These are phyloP conservation scores for rabbit (Oryctolagus cuniculus) DNA, from an alignment of 2,113 vertebrate species.

Conservation along the genomic window DNA sequence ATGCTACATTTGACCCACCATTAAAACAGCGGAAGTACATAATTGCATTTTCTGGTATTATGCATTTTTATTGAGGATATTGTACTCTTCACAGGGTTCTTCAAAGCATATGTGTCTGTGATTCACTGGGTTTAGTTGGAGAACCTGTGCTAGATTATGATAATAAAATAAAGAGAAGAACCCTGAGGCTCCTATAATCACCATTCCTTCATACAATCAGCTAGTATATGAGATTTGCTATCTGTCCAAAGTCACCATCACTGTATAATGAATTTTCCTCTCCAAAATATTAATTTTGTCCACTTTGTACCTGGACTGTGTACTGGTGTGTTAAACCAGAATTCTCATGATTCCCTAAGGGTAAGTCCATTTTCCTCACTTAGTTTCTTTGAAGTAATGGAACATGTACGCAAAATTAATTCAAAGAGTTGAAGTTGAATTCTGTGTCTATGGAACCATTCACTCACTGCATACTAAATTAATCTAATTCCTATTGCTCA, in stretches of 20 bases:
- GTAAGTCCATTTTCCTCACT: background rate
- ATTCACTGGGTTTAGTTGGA: background rate
- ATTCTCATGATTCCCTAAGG: background rate
- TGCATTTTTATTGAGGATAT: background rate
- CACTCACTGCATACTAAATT: slow-evolving; percentile 5
- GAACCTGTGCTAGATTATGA: background rate
- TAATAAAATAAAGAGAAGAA: slow-evolving; percentile 43
- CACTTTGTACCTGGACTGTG: background rate
- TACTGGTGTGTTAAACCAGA: background rate
- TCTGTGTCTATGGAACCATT: background rate
- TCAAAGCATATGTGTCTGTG: background rate
- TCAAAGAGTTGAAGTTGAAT: background rate
- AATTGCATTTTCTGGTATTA: background rate
- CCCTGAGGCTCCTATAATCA: background rate
- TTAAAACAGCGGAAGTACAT: background rate
- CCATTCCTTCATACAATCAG: background rate
- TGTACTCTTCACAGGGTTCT: background rate
- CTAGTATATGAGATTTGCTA: background rate
- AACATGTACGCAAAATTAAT: background rate
- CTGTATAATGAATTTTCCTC: background rate
- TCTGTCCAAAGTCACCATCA: background rate
- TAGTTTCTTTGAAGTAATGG: background rate
- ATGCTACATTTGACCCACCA: background rate
- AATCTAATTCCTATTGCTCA: background rate
- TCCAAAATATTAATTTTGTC: background rate